Conservation (phyloP, 2,888 invertebrate genomes). For the Calliphora vomitoria region DNA sequence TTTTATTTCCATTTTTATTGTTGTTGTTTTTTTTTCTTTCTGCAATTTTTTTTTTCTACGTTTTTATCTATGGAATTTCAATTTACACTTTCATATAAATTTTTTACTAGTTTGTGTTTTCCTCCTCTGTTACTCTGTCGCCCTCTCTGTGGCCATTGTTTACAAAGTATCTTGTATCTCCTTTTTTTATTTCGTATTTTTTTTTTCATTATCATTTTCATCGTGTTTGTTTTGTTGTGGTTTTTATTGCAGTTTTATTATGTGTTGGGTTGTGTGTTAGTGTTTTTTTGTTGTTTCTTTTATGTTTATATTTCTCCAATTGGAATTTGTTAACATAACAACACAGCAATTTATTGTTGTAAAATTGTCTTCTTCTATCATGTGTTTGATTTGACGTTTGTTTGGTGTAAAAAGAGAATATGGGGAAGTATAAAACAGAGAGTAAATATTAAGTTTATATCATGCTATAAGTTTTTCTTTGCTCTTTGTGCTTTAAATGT, state of each 20-base stretch:
- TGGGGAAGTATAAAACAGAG: background rate
- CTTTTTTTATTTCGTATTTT: conserved; percentile 38
- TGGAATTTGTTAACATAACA: conserved; percentile 67
- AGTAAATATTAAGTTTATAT: conserved; percentile 25
- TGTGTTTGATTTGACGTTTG: conserved; percentile 63
- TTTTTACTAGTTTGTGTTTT: conserved; percentile 50
- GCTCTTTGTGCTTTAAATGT: background rate
- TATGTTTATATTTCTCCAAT: conserved; percentile 64
- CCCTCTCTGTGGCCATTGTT: background rate
- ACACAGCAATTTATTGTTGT: background rate
- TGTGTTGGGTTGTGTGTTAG: background rate
- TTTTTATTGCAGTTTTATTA: conserved; percentile 57
- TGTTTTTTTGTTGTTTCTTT: conserved; percentile 21
- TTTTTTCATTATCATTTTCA: conserved; percentile 41
- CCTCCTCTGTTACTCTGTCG: background rate
- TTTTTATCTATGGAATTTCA: conserved; percentile 82
- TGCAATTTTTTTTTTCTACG: conserved; percentile 71
- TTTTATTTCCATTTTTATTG: conserved; percentile 52
- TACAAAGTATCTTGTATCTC: conserved; percentile 41
- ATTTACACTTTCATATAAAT: conserved; percentile 79
- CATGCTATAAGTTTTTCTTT: conserved; percentile 54
- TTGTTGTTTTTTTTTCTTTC: no score
- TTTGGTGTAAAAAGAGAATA: conserved; percentile 24
- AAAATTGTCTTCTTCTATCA: conserved; percentile 27
- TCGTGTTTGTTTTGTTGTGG: conserved; percentile 60